Base-by-base conservation (phyloP, 2,888 invertebrate species). In the Tiphia femorata region DNA sequence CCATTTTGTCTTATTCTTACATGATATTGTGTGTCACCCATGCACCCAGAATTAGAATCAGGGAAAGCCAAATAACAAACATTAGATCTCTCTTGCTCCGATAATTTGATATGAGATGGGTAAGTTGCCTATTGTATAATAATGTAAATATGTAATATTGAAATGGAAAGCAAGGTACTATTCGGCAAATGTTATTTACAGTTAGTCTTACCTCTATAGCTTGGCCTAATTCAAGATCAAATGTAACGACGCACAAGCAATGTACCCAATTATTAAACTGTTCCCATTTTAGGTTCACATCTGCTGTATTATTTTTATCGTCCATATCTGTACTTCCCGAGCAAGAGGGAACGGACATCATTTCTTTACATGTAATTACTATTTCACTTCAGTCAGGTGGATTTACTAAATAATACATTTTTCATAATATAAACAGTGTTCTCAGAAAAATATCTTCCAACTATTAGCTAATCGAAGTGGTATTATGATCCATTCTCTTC, bases 11-110 rank as follows among this genome's bases (percentile, higher is more conserved):
- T 90, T 67, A 98, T 88, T 62, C 97, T 88, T 77, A 99, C 95
- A 80, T 97, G 96, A 84, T 97, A 99, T 83, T 94, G 95, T 42
- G 98, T 98, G 83, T 99, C 98, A 44, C 98, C 97, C 95, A 98
- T 97, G 82, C 97, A 97, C 49, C 97, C 97, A 2, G 98, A 98
- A 86, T 99, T 99, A 0, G 98, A 98, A 84, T 99, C 99, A 1
- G 99, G 99, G 84, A 99, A 99, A 33, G 98, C 97, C 82, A 98
- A 87, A 84, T 99, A 99, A 85, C 98, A 98, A 71, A 99, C 94
- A 85, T 95, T 96, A 65, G 92, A 92, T 77, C 94, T 92, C 84
- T 96, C 95, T 84, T 93, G 92, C 78, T 95, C 95, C 0, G 91
- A 89, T 65, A 95, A 84, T 65, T 87, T 88, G 19, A 93, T 89